phyloP scores from a whole-genome alignment of 37 sponge, comb jelly and placozoan genomes.

The Oopsacas minuta region DNA sequence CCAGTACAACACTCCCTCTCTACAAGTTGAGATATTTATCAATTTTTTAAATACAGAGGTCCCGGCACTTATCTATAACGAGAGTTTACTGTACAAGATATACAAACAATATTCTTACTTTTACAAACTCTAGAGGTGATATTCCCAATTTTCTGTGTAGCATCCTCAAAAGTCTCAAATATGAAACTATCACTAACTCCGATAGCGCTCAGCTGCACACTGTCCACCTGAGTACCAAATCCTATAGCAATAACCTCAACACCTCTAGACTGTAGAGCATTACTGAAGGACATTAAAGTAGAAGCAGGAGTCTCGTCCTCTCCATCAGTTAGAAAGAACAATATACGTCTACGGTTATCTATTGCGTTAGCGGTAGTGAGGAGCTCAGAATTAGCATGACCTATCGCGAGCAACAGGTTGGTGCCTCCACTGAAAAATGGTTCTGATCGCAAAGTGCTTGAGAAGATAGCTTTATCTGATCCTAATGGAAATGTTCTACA shows the following conservation, averaged over 20 bases:
- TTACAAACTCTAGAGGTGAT: background rate
- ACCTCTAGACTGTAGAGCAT: background rate
- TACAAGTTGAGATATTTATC: no score
- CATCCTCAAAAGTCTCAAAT: background rate
- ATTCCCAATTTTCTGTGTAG: background rate
- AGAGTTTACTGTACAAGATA: no score
- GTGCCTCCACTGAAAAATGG: background rate
- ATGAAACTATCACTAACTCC: background rate
- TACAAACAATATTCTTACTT: background rate
- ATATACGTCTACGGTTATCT: background rate
- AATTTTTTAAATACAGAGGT: no score
- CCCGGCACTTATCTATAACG: no score
- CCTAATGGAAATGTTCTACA: background rate
- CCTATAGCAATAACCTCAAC: background rate
- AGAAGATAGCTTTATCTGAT: background rate
- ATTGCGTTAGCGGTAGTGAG: background rate
- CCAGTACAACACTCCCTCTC: background rate
- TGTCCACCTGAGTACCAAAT: background rate
- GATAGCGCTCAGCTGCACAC: background rate
- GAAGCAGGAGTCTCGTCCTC: background rate
- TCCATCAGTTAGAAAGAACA: constrained; percentile 4
- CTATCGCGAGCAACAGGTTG: background rate
- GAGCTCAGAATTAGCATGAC: background rate
- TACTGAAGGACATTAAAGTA: background rate
- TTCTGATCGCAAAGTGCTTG: background rate